Evolutionary conservation across 2,888 invertebrate genomes (phyloP).

Genomic region (Anthophora plumipes): DNA sequence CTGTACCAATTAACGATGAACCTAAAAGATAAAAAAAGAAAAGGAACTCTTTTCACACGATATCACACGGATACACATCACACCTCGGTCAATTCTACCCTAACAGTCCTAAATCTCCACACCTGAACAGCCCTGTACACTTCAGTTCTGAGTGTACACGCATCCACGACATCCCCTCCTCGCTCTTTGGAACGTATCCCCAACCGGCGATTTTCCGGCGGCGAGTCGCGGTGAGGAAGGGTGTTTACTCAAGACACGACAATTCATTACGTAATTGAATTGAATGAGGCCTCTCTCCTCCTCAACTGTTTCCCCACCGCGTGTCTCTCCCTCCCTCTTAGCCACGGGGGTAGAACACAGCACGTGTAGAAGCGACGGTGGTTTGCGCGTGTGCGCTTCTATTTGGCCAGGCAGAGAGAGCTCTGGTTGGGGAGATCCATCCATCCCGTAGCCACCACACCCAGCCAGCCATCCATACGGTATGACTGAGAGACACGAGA

Average conservation of each 20-base stretch:
- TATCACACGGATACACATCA: neutral
- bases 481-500: no score
- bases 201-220: slow-evolving; percentile 69
- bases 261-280: slow-evolving; percentile 85
- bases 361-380: slow-evolving; percentile 61
- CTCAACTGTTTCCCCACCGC: slow-evolving; percentile 45
- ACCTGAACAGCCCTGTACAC: slow-evolving; percentile 49
- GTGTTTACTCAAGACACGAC: slow-evolving; percentile 85
- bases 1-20: no score
- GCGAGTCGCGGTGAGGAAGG: slow-evolving; percentile 81
- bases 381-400: slow-evolving; percentile 61
- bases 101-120: neutral
- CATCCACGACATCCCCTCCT: slow-evolving; percentile 34
- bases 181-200: slow-evolving; percentile 35
- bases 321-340: slow-evolving; percentile 36
- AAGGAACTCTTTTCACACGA: neutral
- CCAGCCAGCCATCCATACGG: slow-evolving; percentile 34
- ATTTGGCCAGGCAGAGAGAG: slow-evolving; percentile 32
- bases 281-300: slow-evolving; percentile 81
- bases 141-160: neutral
- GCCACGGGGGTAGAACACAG: slow-evolving; percentile 22
- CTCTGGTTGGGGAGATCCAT: slow-evolving; percentile 27
- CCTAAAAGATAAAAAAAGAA: no score
- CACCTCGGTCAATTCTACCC: neutral
- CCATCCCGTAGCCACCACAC: slow-evolving; percentile 53